These are phyloP conservation scores for Drosophila anomelani DNA, from an alignment of 2,888 invertebrate genomes.

Conservation along the genomic window DNA sequence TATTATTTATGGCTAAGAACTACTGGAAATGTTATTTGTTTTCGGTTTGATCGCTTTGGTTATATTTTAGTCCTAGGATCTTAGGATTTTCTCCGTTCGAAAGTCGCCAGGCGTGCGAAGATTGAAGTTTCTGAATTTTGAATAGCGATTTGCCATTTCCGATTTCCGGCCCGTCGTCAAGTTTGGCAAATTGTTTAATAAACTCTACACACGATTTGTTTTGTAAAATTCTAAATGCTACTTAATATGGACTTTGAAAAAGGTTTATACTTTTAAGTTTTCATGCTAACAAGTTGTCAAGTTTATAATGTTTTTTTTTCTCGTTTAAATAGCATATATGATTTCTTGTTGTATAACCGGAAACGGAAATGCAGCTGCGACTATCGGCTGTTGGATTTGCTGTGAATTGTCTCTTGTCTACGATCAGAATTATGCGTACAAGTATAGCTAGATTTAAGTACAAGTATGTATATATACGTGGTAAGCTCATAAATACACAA, in stretches of 20 bases:
- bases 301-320: constrained; percentile 1
- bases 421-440: constrained; percentile 46
- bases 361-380: constrained; percentile 44
- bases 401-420: constrained; percentile 38
- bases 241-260: constrained; percentile 71
- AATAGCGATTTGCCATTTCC: constrained; percentile 15
- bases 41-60: constrained; percentile 5
- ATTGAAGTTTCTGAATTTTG: constrained; percentile 27
- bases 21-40: constrained; percentile 55
- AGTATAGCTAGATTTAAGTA: constrained; percentile 63
- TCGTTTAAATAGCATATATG: constrained; percentile 26
- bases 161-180: constrained; percentile 20
- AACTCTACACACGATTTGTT: constrained; percentile 48
- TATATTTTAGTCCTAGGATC: constrained; percentile 11
- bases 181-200: constrained; percentile 67
- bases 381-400: constrained; percentile 30
- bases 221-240: constrained; percentile 69
- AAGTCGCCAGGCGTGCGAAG: constrained; percentile 36
- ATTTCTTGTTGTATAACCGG: constrained; percentile 40
- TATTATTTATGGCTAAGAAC: constrained; percentile 39
- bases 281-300: constrained; percentile 23
- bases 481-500: constrained; percentile 79
- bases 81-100: constrained; percentile 12
- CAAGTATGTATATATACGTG: constrained; percentile 54
- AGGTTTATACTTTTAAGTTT: constrained; percentile 48